Evolutionary conservation across 2,888 invertebrate genomes (phyloP), one percentile per base, ranked within the genome.

Genomic region (Ochlodes sylvanus): DNA sequence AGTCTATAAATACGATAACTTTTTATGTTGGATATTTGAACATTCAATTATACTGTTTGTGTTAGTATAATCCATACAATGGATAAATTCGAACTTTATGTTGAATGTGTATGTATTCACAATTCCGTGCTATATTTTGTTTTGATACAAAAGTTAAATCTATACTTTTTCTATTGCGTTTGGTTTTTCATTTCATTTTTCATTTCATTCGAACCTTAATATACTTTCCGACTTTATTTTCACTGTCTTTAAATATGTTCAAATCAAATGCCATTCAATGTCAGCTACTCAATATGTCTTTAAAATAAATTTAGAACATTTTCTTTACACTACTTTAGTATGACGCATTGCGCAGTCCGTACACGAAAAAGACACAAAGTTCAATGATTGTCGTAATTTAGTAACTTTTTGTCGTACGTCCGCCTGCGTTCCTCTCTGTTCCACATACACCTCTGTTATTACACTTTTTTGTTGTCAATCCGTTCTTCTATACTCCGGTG

Each of bases 381-480:
- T 61, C 17, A 47, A 38, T 67, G 10, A 34, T 67, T 67, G 44
- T 76, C 71, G 73, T 79, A 74, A 76, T 78, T 77, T 67, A 56
- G 71, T 66, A 70, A 70, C 71, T 77, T 79, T 78, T 79, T 75
- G 73, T 77, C 63, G 52, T 32, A 47, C 64, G 69, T 54, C 64
- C 68, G 56, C 70, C 66, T 66, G 60, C 65, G 70, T 73, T 69
- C 75, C 71, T 55, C 69, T 65, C 70, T 63, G 71, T 71, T 76
- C 72, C 70, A 77, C 72, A 71, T 76, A 75, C 67, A 72, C 70
- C 74, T 74, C 77, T 78, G 80, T 81, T 78, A 81, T 81, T 81
- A 77, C 75, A 73, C 77, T 84, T 84, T 82, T 84, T 83, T 80
- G 76, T 79, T 76, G 77, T 79, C 79, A 75, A 78, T 80, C 78